Evolutionary conservation across 2,113 vertebrate species (phyloP), one percentile per base, ranked within the genome.

Genomic region (Coturnix japonica): DNA sequence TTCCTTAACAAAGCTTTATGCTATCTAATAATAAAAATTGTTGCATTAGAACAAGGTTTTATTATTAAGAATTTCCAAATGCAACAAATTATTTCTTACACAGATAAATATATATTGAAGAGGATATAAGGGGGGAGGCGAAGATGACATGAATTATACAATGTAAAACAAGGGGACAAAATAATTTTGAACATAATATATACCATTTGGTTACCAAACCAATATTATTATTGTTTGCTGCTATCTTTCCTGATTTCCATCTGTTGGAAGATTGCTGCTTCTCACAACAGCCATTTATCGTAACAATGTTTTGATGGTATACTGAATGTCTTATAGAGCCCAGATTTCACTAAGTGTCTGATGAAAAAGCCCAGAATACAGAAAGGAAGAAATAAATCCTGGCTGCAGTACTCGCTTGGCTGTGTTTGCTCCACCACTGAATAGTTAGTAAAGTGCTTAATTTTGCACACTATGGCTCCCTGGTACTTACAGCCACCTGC

Each of bases 341-440:
- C 63, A 44, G 28, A 22, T 64, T 86, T 75, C 49, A 81, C 31
- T 4, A 39, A 64, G 19, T 30, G 13, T 13, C 14, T 61, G 61
- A 43, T 56, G 54, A 80, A 47, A 69, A 80, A 85, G 9, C 31
- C 51, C 14, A 49, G 28, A 28, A 12, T 43, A 63, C 8, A 69
- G 26, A 76, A 44, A 46, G 44, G 7, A 81, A 35, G 17, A 65
- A 91, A 59, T 26, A 59, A 7, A 23, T 51, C 28, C n/a, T 33
- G 49, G 23, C 13, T 59, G 6, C 13, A 53, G 20, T 46, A 26
- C 16, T 64, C 46, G 22, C 23, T 14, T 72, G 1, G 0, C 20
- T 72, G 11, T 35, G 11, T 67, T 18, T 47, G 30, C 18, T 71
- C 30, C 72, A 41, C 9, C 46, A 25, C 1, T 43, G 44, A 57